phyloP scores from a whole-genome alignment of 1,140 invertebrate species.

The Trypoxylus dichotomus region DNA sequence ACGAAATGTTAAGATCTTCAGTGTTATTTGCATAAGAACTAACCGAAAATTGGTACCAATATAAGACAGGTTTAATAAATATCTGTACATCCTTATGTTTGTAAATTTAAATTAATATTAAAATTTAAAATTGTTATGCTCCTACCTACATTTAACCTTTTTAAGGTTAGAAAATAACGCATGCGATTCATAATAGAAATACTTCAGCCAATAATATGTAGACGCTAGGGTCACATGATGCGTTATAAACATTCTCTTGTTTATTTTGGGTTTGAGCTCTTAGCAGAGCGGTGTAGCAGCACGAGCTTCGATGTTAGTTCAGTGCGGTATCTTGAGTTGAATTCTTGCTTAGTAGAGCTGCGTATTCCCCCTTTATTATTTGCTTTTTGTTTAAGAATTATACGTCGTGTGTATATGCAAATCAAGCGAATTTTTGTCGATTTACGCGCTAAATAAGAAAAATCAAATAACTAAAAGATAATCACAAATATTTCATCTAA shows the following conservation, averaged over 20 bases:
- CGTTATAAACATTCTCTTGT: slow-evolving; percentile 29
- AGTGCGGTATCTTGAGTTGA: slow-evolving; percentile 27
- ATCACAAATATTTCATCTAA: background rate
- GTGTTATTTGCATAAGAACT: background rate
- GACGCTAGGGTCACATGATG: slow-evolving; percentile 22
- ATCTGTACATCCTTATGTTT: slow-evolving; percentile 58
- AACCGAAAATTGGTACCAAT: slow-evolving; percentile 65
- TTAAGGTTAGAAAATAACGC: slow-evolving; percentile 28
- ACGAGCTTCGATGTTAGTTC: slow-evolving; percentile 18
- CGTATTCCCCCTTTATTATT: background rate
- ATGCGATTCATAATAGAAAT: slow-evolving; percentile 19
- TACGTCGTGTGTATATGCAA: background rate
- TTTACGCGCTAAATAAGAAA: background rate
- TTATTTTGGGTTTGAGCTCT: slow-evolving; percentile 33
- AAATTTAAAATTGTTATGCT: no score
- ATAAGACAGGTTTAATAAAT: slow-evolving; percentile 63
- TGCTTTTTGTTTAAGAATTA: slow-evolving; percentile 19
- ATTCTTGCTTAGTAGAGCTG: slow-evolving; percentile 23
- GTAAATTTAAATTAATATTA: no score
- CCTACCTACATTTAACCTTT: background rate
- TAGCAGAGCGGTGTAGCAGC: slow-evolving; percentile 15
- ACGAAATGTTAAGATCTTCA: background rate
- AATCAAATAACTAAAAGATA: background rate
- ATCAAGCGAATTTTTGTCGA: background rate
- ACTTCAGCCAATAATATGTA: slow-evolving; percentile 23